Evolutionary conservation across 2,888 invertebrate species (phyloP).

Genomic region (Sphaeridia pumilis): DNA sequence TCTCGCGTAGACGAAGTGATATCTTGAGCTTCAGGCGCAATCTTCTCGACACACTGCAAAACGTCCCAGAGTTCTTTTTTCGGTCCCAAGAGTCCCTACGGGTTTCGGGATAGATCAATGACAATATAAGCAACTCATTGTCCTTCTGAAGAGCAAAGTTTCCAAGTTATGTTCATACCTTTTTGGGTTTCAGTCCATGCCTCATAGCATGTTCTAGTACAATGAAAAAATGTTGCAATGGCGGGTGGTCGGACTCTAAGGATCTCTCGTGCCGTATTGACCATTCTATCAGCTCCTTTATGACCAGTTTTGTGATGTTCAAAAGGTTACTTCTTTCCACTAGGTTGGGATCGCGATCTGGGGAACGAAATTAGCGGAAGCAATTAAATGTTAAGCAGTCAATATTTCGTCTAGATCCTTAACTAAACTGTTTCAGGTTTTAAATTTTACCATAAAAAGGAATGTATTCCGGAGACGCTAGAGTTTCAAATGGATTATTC

Average conservation of each 20-base stretch:
- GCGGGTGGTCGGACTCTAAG: conserved; percentile 85
- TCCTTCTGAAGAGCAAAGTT: too few species aligned
- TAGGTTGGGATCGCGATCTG: conserved; percentile 84
- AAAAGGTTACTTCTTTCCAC: conserved; percentile 92
- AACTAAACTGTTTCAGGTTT: too few species aligned
- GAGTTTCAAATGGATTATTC: conserved; percentile 41
- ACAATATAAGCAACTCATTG: conserved; percentile 12
- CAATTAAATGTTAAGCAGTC: too few species aligned
- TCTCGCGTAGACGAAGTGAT: conserved; percentile 90
- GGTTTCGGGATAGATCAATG: not conserved
- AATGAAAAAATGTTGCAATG: conserved; percentile 94
- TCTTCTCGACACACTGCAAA: conserved; percentile 82
- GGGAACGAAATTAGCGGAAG: too few species aligned
- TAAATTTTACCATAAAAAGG: conserved; percentile 34
- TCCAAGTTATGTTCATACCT: too few species aligned
- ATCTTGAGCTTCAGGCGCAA: conserved; percentile 82
- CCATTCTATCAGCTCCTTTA: conserved; percentile 91
- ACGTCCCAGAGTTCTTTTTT: conserved; percentile 96
- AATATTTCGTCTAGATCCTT: too few species aligned
- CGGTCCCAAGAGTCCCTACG: conserved; percentile 79
- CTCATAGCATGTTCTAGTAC: conserved; percentile 92
- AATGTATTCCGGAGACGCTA: conserved; percentile 49
- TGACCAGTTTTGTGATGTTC: conserved; percentile 89
- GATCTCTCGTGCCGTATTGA: conserved; percentile 86
- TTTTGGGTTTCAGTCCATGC: conserved; percentile 87